Evolutionary conservation across 2,888 invertebrate species (phyloP).

Genomic region (Meta bourneti): DNA sequence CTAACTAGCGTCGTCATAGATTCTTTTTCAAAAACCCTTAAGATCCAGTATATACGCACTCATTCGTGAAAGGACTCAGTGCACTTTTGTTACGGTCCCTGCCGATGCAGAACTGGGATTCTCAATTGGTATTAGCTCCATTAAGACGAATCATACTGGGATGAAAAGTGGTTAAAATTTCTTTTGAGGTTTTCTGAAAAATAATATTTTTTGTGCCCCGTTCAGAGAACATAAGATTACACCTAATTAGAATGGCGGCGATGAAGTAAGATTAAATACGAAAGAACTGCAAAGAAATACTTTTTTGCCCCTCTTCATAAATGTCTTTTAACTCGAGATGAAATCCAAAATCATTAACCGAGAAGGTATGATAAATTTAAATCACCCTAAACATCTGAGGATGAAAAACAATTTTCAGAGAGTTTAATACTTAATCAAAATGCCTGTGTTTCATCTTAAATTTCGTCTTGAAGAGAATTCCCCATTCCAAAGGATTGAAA

Average conservation of each 20-base stretch:
- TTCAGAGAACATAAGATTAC: constrained; percentile 53
- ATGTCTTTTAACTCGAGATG: constrained; percentile 39
- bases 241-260: constrained; percentile 58
- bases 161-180: constrained; percentile 56
- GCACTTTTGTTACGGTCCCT: background rate
- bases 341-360: constrained; percentile 61
- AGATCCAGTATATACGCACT: too few relatives aligned
- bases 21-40: too few relatives aligned
- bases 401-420: constrained; percentile 51
- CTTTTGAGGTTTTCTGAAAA: constrained; percentile 54
- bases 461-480: constrained; percentile 32
- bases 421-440: constrained; percentile 53
- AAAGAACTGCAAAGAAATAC: constrained; percentile 27
- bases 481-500: constrained; percentile 39
- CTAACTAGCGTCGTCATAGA: too few relatives aligned
- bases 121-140: constrained; percentile 53
- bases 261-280: constrained; percentile 67
- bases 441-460: constrained; percentile 52
- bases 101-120: constrained; percentile 14
- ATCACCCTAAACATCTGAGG: constrained; percentile 46
- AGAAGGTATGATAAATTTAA: constrained; percentile 63
- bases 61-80: too few relatives aligned
- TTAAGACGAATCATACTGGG: constrained; percentile 47
- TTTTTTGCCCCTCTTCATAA: constrained; percentile 16
- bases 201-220: constrained; percentile 44